phyloP scores from a whole-genome alignment of 1,140 invertebrate genomes.

The Chironomus striatipennis region DNA sequence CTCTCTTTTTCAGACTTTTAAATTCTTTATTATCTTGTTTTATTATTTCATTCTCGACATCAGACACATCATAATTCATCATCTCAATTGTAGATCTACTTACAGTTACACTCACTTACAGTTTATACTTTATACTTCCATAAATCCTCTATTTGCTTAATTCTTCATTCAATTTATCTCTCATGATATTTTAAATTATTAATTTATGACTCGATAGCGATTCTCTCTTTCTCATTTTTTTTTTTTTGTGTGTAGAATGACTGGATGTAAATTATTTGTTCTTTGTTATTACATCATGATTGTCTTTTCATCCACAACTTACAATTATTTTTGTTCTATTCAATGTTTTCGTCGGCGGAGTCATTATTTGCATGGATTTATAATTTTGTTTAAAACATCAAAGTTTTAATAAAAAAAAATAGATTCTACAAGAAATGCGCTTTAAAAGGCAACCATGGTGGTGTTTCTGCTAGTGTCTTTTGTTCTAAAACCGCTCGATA shows the following conservation, averaged over 20 bases:
- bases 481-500: background rate
- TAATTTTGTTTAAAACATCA: no score
- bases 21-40: no score
- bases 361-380: background rate
- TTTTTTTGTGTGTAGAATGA: background rate
- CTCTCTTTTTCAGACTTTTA: no score
- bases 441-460: no score
- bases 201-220: background rate
- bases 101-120: no score
- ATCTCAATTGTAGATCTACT: no score
- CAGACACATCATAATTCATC: no score
- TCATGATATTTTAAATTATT: constrained; percentile 15
- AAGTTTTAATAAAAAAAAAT: no score
- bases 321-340: background rate
- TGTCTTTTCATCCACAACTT: background rate
- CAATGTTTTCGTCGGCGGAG: background rate
- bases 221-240: background rate
- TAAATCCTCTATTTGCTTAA: constrained; percentile 16
- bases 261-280: constrained; percentile 7
- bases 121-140: background rate
- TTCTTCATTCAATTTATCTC: constrained; percentile 16
- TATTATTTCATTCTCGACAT: no score
- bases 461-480: no score
- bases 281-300: constrained; percentile 18
- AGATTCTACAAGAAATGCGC: no score